phyloP scores from a whole-genome alignment of 2,797 vertebrate genomes.

The Semotilus atromaculatus region DNA sequence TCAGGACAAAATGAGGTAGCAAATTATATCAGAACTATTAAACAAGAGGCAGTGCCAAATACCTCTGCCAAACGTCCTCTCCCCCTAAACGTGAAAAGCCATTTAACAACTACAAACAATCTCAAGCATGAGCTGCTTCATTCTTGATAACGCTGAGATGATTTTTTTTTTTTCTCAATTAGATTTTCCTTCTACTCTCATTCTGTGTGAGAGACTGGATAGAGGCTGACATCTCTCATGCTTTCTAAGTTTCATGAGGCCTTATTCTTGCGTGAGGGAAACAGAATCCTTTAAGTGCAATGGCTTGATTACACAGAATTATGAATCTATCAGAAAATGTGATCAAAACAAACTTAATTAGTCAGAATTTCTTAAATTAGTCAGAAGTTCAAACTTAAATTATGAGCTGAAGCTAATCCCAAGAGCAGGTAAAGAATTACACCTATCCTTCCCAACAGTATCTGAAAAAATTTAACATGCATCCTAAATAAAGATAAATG shows the following conservation, averaged over 20 bases:
- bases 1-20: slow-evolving; percentile 3
- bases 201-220: background rate
- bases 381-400: background rate
- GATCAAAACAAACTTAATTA: slow-evolving; percentile 16
- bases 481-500: background rate
- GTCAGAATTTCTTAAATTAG: background rate
- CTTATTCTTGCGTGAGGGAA: slow-evolving; percentile 1
- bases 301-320: slow-evolving; percentile 35
- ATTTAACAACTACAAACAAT: slow-evolving; percentile 42
- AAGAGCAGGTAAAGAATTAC: background rate
- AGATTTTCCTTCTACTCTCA: slow-evolving; percentile 38
- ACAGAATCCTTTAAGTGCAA: slow-evolving; percentile 5
- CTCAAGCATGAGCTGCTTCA: slow-evolving; percentile 28
- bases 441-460: background rate
- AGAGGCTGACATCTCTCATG: slow-evolving; percentile 11
- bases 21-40: slow-evolving; percentile 13
- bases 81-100: slow-evolving; percentile 25
- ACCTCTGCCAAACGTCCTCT: slow-evolving; percentile 15
- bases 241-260: slow-evolving; percentile 34
- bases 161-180: slow-evolving; percentile 31
- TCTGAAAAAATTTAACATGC: background rate
- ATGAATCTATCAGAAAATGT: slow-evolving; percentile 36
- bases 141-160: slow-evolving; percentile 39
- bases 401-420: background rate
- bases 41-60: slow-evolving; percentile 13